A percentile compares a stretch with the other conserved stretches of the same genome.
These are phyloP conservation scores for Neoarius graeffei DNA, from an alignment of 2,113 vertebrate species.

Conservation along the genomic window DNA sequence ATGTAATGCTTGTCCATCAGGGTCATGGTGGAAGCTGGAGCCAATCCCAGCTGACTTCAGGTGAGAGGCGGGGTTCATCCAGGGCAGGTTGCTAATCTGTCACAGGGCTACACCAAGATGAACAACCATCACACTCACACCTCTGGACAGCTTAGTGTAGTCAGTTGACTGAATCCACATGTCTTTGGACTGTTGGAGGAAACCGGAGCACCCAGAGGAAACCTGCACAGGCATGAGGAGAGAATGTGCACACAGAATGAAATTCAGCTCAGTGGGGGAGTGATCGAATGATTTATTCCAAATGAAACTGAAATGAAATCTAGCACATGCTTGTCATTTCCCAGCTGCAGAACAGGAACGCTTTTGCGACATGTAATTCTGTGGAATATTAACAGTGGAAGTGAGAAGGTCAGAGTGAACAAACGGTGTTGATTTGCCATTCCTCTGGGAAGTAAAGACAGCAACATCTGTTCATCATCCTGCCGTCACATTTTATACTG, in stretches of 20 bases:
- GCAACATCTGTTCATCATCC: not conserved
- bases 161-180: too few relatives aligned
- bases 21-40: too few relatives aligned
- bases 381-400: not conserved
- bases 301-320: not conserved
- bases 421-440: not conserved
- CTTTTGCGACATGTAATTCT: not conserved
- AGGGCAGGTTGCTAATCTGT: too few relatives aligned
- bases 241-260: not conserved
- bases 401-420: not conserved
- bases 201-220: too few relatives aligned
- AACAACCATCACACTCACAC: too few relatives aligned
- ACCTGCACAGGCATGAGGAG: too few relatives aligned
- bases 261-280: not conserved
- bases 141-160: too few relatives aligned
- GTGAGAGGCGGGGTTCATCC: too few relatives aligned
- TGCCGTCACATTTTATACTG: not conserved
- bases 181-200: too few relatives aligned
- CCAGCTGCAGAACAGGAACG: not conserved
- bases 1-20: too few relatives aligned
- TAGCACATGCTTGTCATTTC: not conserved
- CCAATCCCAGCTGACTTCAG: too few relatives aligned
- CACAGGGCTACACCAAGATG: too few relatives aligned
- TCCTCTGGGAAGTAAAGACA: not conserved
- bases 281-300: not conserved